Evolutionary conservation across 1,140 invertebrate species (phyloP).

Genomic region (Zophobas atratus): DNA sequence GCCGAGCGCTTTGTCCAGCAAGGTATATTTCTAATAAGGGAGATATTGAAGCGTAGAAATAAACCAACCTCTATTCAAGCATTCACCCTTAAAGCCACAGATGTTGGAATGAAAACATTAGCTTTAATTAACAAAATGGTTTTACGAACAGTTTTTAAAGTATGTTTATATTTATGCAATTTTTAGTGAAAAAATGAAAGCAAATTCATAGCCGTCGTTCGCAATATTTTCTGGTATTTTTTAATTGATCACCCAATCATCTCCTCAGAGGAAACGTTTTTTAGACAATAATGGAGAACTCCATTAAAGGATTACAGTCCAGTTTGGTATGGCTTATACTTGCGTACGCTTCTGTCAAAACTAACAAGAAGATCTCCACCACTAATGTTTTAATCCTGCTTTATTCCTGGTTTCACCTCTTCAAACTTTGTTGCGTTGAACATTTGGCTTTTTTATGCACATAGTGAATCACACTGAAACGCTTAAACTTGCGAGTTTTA

Average conservation of each 20-base stretch:
- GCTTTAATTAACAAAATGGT: constrained; percentile 54
- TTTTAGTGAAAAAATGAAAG: not conserved
- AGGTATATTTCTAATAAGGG: constrained; percentile 10
- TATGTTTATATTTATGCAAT: not conserved
- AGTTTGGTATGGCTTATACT: constrained; percentile 11
- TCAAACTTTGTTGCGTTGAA: constrained; percentile 19
- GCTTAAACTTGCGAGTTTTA: constrained; percentile 5
- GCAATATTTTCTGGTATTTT: constrained; percentile 45
- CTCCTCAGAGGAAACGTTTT: constrained; percentile 10
- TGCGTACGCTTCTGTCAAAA: constrained; percentile 29
- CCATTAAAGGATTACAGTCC: constrained; percentile 47
- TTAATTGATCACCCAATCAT: constrained; percentile 3
- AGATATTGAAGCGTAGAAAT: constrained; percentile 18
- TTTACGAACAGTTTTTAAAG: not conserved
- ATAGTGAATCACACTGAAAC: not conserved
- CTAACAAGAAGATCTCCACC: constrained; percentile 4
- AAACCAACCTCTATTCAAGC: constrained; percentile 34
- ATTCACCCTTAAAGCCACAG: constrained; percentile 48
- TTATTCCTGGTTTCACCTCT: constrained; percentile 21
- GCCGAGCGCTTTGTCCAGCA: constrained; percentile 58
- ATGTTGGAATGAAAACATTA: constrained; percentile 39
- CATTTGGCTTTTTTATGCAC: constrained; percentile 9
- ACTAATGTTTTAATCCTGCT: constrained; percentile 49
- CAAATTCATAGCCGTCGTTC: constrained; percentile 7
- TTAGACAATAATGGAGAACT: constrained; percentile 14